A percentile compares a stretch with the other conserved stretches of the same genome.
These are phyloP conservation scores for Charadrius vociferus DNA, from an alignment of 2,113 vertebrate genomes.

Conservation along the genomic window DNA sequence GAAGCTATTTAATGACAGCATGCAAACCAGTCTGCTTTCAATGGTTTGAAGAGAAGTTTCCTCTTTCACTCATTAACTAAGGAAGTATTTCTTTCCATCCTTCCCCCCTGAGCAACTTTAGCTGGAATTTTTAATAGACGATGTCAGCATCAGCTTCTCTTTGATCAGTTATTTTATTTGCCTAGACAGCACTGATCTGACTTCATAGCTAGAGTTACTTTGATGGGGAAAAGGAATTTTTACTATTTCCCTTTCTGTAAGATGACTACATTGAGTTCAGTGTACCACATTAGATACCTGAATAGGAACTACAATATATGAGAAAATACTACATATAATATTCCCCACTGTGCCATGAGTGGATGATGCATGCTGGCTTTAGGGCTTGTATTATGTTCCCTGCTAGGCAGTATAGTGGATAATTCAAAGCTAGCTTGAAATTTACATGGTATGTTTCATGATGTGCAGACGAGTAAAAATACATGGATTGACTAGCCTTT, in stretches of 20 bases:
- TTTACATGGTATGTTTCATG: neutral
- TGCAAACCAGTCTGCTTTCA: neutral
- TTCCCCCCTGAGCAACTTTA: neutral
- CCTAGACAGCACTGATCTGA: neutral
- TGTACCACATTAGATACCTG: neutral
- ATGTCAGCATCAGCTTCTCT: neutral
- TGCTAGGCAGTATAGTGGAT: neutral
- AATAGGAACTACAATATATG: neutral
- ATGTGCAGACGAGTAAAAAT: neutral
- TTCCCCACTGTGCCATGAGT: neutral
- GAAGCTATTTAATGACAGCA: neutral
- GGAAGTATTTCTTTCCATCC: neutral
- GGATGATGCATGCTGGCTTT: neutral
- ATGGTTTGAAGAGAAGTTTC: neutral
- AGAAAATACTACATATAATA: neutral
- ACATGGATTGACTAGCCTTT: neutral
- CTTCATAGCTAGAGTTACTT: neutral
- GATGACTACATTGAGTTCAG: neutral
- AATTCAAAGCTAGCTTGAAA: slow-evolving; percentile 17
- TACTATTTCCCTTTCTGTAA: neutral
- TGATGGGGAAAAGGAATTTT: neutral
- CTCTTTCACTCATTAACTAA: neutral
- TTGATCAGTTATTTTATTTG: slow-evolving; percentile 4
- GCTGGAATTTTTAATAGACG: neutral
- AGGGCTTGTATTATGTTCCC: neutral